Base-by-base conservation (phyloP, 2,797 vertebrate species). In the Melopsittacus undulatus region DNA sequence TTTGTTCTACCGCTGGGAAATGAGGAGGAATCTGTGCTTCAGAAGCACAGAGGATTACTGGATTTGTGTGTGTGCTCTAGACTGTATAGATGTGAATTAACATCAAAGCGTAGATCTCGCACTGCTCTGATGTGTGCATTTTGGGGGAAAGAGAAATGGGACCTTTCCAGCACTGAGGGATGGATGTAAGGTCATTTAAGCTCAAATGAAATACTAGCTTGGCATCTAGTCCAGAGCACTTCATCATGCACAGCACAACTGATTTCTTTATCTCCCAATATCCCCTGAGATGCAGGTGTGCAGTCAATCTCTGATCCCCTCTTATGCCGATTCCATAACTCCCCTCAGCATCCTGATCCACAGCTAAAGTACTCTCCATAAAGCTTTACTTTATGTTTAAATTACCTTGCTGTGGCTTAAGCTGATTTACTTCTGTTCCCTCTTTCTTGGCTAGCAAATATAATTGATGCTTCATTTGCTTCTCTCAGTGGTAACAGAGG, bases 11-110 rank as follows among this genome's bases (percentile, higher is more conserved):
- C 2, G 0, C 61, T 94, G 90, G 80, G 80, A 94, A 95, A 74
- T 64, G n/a, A 94, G 91, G 80, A 94, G 70, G 82, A 93, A 94
- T 86, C 73, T 36, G 48, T 79, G 70, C 57, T 92, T 79, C 83
- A 94, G 88, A 92, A 85, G 68, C 42, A 74, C 75, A 68, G 75
- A 94, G 34, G 62, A 91, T 94, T 73, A 74, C 56, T 84, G 68
- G 56, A 49, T 82, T 87, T 96, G 29, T 88, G 54, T 32, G n/a
- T 76, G 76, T 74, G 67, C 80, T 94, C 27, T 38, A 79, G 87
- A 90, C 73, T 82, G 51, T 79, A 89, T 38, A 92, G 89, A 88
- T 82, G 30, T 74, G 80, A 88, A 68, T 30, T 89, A 87, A 52
- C 70, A 96, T 91, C 63, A 82, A 86, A 91, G 63, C 52, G 15